Conservation (phyloP, 2,113 vertebrate genomes). For the Corapipo altera region DNA sequence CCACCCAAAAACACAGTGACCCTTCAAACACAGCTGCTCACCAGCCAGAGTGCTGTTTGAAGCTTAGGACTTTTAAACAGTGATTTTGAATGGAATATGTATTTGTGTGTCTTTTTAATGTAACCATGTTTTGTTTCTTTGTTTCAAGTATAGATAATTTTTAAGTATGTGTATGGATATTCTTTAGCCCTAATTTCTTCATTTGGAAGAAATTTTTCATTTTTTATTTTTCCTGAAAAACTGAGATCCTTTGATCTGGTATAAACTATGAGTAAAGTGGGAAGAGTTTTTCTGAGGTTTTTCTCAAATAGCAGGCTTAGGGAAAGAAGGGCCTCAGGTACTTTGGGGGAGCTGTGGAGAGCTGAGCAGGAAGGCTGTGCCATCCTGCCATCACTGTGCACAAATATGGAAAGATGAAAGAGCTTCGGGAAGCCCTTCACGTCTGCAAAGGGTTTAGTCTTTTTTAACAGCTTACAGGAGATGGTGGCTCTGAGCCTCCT, state of each 20-base stretch:
- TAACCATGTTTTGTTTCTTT: not conserved
- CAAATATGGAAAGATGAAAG: not conserved
- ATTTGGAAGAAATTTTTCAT: too few species aligned
- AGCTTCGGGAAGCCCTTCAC: not conserved
- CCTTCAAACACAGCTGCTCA: not conserved
- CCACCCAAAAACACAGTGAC: not conserved
- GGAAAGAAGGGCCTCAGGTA: not conserved
- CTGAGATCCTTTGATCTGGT: not conserved
- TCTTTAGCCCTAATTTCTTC: not conserved
- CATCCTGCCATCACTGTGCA: not conserved
- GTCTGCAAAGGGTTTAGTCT: not conserved
- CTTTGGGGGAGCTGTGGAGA: not conserved
- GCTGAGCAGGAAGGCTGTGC: not conserved
- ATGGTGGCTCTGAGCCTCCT: too few species aligned
- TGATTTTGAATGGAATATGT: not conserved
- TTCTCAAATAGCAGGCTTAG: not conserved
- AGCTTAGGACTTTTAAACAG: not conserved
- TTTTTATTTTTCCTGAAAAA: not conserved
- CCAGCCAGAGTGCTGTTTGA: not conserved
- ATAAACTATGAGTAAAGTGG: not conserved
- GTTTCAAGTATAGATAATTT: not conserved
- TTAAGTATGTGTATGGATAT: not conserved
- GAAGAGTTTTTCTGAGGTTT: not conserved
- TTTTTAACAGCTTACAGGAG: not conserved
- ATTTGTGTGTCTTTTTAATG: not conserved